Evolutionary conservation across 1,140 invertebrate genomes (phyloP), one percentile per base, ranked within the genome.

Genomic region (Lepidotrigona ventralis): DNA sequence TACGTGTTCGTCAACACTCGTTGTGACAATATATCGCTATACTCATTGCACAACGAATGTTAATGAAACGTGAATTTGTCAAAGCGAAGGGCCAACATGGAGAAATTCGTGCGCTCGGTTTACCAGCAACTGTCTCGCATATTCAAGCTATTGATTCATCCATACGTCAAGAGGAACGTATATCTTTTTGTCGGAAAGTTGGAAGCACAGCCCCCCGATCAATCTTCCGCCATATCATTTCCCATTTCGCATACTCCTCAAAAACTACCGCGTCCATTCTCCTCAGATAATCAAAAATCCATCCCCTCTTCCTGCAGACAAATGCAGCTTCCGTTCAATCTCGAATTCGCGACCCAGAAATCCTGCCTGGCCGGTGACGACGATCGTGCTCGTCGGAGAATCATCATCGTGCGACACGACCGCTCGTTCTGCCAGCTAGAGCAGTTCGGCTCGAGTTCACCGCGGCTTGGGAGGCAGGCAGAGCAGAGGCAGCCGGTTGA

Each of bases 371-470:
- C 12, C 23, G 23, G 23, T 26, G 84, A 2, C 51, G 51, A 86
- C 39, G 39, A 39, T 39, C 39, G 39, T 39, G 39, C 39, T 21
- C 0, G 33, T 21, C 19, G 58, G 23, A 8, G 51, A 70, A 70
- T 79, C 71, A 60, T 80, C 78, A 71, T 80, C 78, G 21, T 63
- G 69, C 19, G 56, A 26, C 60, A 26, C 26, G 79, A 63, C 6
- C 4, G 39, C n/a, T 72, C 79, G 56, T 64, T 53, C 60, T 58
- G 21, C 5, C 15, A n/a, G 51, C 51, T 68, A 39, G 69, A 2
- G 53, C 56, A 33, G 33, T 33, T n/a, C 56, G 72, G 80, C 70
- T 86, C 68, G 26, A 76, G 81, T 82, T 86, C 79, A 56, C 26
- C 21, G 23, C 69, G 71, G 33, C 39, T 8, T 46, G 6, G 39